Base-by-base conservation (phyloP, 2,797 vertebrate species). In the Coregonus sp. region DNA sequence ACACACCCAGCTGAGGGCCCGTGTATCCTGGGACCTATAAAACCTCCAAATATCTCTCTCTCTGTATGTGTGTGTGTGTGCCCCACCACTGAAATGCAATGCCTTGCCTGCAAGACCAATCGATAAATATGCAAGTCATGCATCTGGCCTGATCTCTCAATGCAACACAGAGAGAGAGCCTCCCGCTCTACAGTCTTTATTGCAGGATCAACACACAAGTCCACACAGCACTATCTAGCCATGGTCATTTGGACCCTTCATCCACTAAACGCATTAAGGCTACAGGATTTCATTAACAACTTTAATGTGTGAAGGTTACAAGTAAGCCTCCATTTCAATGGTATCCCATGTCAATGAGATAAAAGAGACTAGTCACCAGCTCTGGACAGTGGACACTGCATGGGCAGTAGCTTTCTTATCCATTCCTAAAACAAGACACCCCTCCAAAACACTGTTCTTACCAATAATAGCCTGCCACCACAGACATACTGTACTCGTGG, bases 401-500 rank as follows among this genome's bases (percentile, higher is more conserved):
- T 52, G 4, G 47, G 15, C 51, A 14, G 15, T 54, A 16, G 51
- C 51, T 54, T 54, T 54, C 40, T 54, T 54, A 54, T 54, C 51
- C 15, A 54, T 54, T 5, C 51, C 40, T 47, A 47, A 47, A 47
- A 47, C 40, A 47, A 47, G 40, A 9, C 40, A 47, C 6, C 6
- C 40, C 40, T 47, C 40, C 7, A 9, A 47, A 47, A 47, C 40
- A 47, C 40, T 9, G 40, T 5, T 47, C 40, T 47, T 47, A 47
- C 40, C 37, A 40, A 40, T 40, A 40, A 9, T 40, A 40, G 37
- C 37, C 40, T 47, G 40, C 81, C 77, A 47, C 66, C 40, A 74
- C 76, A 85, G 76, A 90, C 87, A 92, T 92, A 90, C 89, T 7
- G 40, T 40, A 40, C 7, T 87, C 90, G 92, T 79, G 91, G 91